Base-by-base conservation (phyloP, 1,140 invertebrate species). In the Drosophila bocqueti region DNA sequence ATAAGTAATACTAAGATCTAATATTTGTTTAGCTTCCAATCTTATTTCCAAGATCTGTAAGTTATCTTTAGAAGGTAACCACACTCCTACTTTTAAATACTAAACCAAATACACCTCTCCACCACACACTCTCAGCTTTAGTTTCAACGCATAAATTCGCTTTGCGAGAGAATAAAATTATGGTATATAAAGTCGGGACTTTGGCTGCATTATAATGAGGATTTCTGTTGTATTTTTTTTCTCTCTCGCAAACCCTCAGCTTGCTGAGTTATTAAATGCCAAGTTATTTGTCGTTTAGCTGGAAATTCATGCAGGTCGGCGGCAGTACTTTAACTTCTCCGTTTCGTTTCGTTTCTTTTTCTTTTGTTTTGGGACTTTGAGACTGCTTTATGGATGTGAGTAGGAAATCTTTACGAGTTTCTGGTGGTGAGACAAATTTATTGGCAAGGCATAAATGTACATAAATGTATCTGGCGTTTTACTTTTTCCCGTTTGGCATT, bases 221-320 rank as follows among this genome's bases (percentile, higher is more conserved):
- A n/a, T 40, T 40, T 36, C 8, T 38, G 13, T 24, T 38, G 31
- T 38, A 15, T 40, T 24, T 24, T 38, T 38, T 24, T 38, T 3
- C 8, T 9, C 18, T 18, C 26, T 26, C 45, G 36, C 59, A 47
- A 54, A 52, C 67, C 68, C 31, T 50, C 68, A 46, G 66, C 66
- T 52, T 38, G 77, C 66, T 65, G 84, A 87, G 84, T 89, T 90
- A 90, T 89, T 89, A 89, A 89, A 89, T 89, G 84, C 84, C 84
- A 89, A 89, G 84, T 89, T 89, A 89, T 89, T 89, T 89, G 84
- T 89, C 84, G 84, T 89, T 89, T 90, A 89, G 72, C 85, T 90
- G 84, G 84, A 89, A 89, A 81, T 81, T 62, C 84, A 89, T 57
- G 81, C 81, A 72, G 83, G 84, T 68, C 76, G 59, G 60, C 54